Evolutionary conservation across 2,888 invertebrate species (phyloP).

Genomic region (Altica lythri): DNA sequence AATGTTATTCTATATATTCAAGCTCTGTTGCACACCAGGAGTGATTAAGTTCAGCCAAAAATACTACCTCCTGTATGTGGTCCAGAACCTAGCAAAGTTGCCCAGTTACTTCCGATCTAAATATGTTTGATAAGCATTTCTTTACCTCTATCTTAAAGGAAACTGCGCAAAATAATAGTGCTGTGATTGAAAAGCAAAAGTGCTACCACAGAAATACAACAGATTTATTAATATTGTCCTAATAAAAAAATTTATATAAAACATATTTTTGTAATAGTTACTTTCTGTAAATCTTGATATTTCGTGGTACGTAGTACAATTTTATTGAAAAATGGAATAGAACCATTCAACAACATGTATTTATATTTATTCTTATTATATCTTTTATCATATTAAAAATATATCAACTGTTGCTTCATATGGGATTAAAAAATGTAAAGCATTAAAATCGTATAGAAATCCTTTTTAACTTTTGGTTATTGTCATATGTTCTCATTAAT

Average conservation of each 20-base stretch:
- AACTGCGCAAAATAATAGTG: conserved; percentile 33
- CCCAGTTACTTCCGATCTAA: conserved; percentile 7
- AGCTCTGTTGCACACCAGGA: conserved; percentile 27
- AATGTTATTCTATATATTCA: conserved; percentile 12
- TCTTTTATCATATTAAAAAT: not conserved
- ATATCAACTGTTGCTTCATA: too few species aligned
- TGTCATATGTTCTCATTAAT: too few species aligned
- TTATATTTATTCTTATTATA: not conserved
- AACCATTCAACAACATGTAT: conserved; percentile 13
- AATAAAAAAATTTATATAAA: conserved; percentile 20
- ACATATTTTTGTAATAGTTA: conserved; percentile 27
- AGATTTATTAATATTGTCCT: conserved; percentile 11
- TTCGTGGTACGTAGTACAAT: conserved; percentile 20
- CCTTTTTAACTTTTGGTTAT: not conserved
- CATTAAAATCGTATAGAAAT: not conserved
- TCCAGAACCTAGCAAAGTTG: conserved; percentile 13
- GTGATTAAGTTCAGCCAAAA: conserved; percentile 35
- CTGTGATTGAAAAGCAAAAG: conserved; percentile 19
- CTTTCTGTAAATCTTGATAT: conserved; percentile 14
- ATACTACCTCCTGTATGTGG: conserved; percentile 37
- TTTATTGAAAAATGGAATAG: conserved; percentile 16
- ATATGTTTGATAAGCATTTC: conserved; percentile 7
- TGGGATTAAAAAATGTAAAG: not conserved
- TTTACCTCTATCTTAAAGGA: conserved; percentile 20
- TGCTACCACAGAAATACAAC: conserved; percentile 22